Conservation (phyloP, 2,113 vertebrate genomes). For the Vombatus ursinus region DNA sequence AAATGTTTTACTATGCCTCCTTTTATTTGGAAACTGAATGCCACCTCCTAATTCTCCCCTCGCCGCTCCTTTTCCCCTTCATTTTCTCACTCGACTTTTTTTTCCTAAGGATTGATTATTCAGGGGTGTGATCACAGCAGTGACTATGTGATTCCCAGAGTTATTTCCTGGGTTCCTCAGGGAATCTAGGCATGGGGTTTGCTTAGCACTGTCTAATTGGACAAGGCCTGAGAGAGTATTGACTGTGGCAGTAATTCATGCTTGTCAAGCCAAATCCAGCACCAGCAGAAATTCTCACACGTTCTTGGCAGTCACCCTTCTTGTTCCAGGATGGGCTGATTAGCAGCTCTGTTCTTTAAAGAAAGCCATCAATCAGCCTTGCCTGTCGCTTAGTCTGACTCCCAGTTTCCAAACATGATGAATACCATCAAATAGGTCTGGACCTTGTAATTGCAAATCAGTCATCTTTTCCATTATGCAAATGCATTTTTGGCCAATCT, state of each 20-base stretch:
- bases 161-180: neutral
- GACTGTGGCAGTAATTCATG: neutral
- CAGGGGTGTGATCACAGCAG: neutral
- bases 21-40: neutral
- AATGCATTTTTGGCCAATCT: neutral
- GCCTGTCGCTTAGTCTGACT: constrained; percentile 48
- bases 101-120: neutral
- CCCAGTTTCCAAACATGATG: constrained; percentile 54
- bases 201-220: neutral
- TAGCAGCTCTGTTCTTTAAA: constrained; percentile 58
- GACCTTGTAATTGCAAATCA: constrained; percentile 21
- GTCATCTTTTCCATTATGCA: constrained; percentile 11
- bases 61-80: neutral
- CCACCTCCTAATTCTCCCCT: neutral
- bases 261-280: constrained; percentile 12
- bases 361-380: constrained; percentile 65
- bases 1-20: neutral
- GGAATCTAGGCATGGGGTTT: neutral
- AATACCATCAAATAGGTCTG: neutral
- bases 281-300: constrained; percentile 42
- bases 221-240: constrained; percentile 14
- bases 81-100: neutral
- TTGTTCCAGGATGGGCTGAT: constrained; percentile 30
- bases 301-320: constrained; percentile 63
- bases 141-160: neutral